Percentiles rank a stretch among this genome's conserved stretches.
Evolutionary conservation across 2,797 vertebrate genomes (phyloP).

Genomic region (Balearica regulorum): DNA sequence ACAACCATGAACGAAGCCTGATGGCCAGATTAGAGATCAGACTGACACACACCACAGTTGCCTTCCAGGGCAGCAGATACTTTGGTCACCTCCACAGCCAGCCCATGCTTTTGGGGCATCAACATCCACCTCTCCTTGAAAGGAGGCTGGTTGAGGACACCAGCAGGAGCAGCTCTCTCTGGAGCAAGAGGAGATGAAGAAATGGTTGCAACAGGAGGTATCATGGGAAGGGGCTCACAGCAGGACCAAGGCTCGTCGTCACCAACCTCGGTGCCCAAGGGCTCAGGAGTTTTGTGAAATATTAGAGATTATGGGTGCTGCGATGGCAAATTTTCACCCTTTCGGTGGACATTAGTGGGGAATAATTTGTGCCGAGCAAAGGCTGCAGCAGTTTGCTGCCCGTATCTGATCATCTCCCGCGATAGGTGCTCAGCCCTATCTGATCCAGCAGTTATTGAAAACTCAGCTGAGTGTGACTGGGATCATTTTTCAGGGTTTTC

Average conservation of each 20-base stretch:
- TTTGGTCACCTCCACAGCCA: background rate
- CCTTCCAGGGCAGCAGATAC: background rate
- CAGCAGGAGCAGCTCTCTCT: fast-evolving
- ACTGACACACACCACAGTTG: background rate
- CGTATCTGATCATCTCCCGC: background rate
- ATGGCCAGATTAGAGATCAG: background rate
- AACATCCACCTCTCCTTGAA: background rate
- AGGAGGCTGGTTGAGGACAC: fast-evolving
- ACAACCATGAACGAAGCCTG: background rate
- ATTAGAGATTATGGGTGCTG: background rate
- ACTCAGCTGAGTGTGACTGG: constrained; percentile 25
- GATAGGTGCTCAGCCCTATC: background rate
- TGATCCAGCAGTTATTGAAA: constrained; percentile 53
- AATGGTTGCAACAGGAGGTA: background rate
- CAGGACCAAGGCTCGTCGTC: background rate
- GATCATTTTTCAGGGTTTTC: constrained; percentile 40
- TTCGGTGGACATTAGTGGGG: background rate
- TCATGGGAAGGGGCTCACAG: fast-evolving
- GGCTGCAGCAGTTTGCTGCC: background rate
- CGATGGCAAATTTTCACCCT: background rate
- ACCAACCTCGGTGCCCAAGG: background rate
- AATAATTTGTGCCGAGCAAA: background rate
- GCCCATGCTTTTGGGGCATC: background rate
- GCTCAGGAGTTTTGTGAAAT: background rate
- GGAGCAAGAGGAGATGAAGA: background rate